Percentiles rank a stretch among this genome's conserved stretches.
These are phyloP conservation scores for Ricordea florida DNA, from an alignment of 92 coral and sea anemone genomes.

Conservation along the genomic window DNA sequence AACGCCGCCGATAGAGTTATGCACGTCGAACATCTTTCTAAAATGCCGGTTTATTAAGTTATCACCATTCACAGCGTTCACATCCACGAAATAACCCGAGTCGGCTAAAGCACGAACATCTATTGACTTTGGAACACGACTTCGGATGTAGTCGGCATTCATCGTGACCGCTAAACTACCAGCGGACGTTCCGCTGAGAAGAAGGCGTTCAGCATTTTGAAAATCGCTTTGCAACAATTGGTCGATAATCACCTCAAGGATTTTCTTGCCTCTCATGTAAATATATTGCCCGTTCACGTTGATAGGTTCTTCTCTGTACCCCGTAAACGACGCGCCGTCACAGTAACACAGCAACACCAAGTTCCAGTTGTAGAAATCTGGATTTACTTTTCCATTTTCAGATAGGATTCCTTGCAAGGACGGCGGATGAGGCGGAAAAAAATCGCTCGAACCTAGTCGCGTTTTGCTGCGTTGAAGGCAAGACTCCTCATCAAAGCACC, in stretches of 20 bases:
- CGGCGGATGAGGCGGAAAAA: conserved; percentile 79
- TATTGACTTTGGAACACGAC: conserved; percentile 65
- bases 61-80: conserved; percentile 69
- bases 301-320: conserved; percentile 75
- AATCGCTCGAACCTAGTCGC: conserved; percentile 71
- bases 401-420: conserved; percentile 82
- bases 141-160: conserved; percentile 92
- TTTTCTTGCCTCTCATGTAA: conserved; percentile 80
- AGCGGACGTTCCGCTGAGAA: conserved; percentile 92
- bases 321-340: conserved; percentile 88
- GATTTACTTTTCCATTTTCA: conserved; percentile 58
- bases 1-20: conserved; percentile 75
- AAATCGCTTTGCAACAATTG: conserved; percentile 70
- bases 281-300: conserved; percentile 66
- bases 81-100: conserved; percentile 92
- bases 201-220: conserved; percentile 67
- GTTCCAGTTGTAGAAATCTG: conserved; percentile 90
- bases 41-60: conserved; percentile 74
- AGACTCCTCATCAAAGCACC: conserved; percentile 87
- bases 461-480: conserved; percentile 87
- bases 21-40: conserved; percentile 75
- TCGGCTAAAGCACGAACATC: conserved; percentile 91
- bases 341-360: conserved; percentile 80
- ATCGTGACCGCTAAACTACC: conserved; percentile 89
- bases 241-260: conserved; percentile 77